Base-by-base conservation (phyloP, 2,113 vertebrate genomes). In the Verasper variegatus region DNA sequence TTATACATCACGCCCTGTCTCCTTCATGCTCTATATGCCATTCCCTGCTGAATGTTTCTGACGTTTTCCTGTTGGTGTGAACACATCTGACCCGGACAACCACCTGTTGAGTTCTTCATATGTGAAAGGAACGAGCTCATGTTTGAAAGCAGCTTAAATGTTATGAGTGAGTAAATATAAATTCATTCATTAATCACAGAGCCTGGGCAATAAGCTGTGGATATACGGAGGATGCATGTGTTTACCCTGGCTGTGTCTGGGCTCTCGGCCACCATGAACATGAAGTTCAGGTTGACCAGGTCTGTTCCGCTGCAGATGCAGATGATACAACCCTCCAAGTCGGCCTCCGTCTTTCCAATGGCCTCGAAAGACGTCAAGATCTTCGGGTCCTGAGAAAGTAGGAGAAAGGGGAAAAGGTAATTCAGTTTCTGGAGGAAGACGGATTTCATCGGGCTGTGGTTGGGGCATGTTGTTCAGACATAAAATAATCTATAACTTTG, bases 231-330 rank as follows among this genome's bases (percentile, higher is more conserved):
- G 47, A 27, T 24, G 40, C 10, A 2, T 35, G 35, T 37, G 26
- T 71, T 90, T 96, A 99, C 98, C 97, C 98, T 95, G 70, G 97
- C 96, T 40, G 94, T 86, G 84, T 99, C 98, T 2, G 95, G 86
- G 74, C 74, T 98, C 93, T 99, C 98, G 0, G 97, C 96, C 82
- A 99, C 96, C 96, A 99, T 94, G 93, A 96, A 99, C 63, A 96
- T 97, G 91, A 97, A 99, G 92, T 94, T 97, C 92, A 99, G 96
- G 94, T 99, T 99, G 90, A 99, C 98, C 89, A 99, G 95, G 88
- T 99, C 98, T 0, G 95, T 96, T 37, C 97, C 98, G 37, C 97
- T 98, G 94, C 98, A 99, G 82, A 99, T 95, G 69, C 97, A 99
- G 63, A 99, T 95, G 87, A 98, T 95, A 57, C 95, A 95, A 42